Evolutionary conservation across 2,888 invertebrate species (phyloP), one percentile per base, ranked within the genome.

Genomic region (Thereva unica): DNA sequence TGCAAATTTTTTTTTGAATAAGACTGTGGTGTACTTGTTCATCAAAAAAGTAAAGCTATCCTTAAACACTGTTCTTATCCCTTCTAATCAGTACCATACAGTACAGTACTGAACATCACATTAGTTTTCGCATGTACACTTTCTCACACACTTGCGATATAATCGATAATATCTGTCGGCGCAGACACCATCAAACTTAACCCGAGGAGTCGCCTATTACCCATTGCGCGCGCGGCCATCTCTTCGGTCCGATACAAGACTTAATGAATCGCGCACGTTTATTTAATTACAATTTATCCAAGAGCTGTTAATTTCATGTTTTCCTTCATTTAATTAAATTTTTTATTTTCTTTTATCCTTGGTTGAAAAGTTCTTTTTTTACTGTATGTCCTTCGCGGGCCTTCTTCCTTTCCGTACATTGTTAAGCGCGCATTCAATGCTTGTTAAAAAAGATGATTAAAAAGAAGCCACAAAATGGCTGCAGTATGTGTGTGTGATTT

Each of bases 271-370:
- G 50, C 55, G 50, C 64, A 38, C 67, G 66, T 67, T 69, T 64
- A 66, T 64, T 68, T 69, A 65, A 64, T 68, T 68, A 44, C 49
- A 68, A 61, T 69, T 69, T 68, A 72, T 69, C 72, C 68, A 7
- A 49, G 65, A 65, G 50, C 65, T 65, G 49, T 50, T 65, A 65
- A 65, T 49, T 56, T 65, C 50, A 56, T 65, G 50, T 56, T 56
- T 42, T 35, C 40, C 50, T 56, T 50, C 41, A 50, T 61, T 61
- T 50, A 50, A 61, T 61, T 61, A 61, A 41, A 35, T 50, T 64
- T 53, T 64, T 53, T 56, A n/a, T 41, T 10, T 10, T 63, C 42
- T 4, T 41, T 52, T 41, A 50, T 35, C 4, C 35, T n/a, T 53
- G 41, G n/a, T 42, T 10, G 10, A 53, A 23, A 23, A 23, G 2